phyloP scores from a whole-genome alignment of 2,113 vertebrate species.

The Brachypodius melanocephalos region DNA sequence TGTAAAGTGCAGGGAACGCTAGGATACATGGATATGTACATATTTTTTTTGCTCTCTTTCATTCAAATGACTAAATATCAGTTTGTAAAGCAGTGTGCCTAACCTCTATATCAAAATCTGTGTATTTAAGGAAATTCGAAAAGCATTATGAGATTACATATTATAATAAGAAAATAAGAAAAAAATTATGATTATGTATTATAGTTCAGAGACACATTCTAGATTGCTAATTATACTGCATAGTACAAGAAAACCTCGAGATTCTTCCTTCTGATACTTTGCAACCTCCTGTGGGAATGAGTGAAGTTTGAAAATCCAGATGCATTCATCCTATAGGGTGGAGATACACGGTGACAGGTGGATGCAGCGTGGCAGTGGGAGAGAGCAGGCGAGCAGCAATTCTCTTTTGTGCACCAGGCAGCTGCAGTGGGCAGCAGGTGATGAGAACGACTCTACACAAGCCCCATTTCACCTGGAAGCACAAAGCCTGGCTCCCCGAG shows the following conservation, averaged over 20 bases:
- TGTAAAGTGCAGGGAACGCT: background rate
- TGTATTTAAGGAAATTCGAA: background rate
- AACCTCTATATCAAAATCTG: background rate
- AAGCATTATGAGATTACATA: background rate
- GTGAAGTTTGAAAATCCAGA: background rate
- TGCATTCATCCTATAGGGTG: background rate
- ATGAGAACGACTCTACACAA: background rate
- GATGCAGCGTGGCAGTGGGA: background rate
- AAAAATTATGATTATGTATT: background rate
- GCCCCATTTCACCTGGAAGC: background rate
- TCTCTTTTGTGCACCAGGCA: background rate
- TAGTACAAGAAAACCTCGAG: background rate
- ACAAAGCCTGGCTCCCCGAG: background rate
- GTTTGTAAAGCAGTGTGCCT: background rate
- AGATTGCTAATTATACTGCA: background rate
- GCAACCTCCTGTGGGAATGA: rapidly evolving
- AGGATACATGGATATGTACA: background rate
- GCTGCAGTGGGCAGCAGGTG: background rate
- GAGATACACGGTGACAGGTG: background rate
- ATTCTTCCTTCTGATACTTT: background rate
- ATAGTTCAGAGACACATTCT: background rate
- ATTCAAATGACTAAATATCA: background rate
- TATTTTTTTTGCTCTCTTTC: background rate
- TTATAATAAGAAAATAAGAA: background rate
- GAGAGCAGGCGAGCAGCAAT: background rate